Conservation (phyloP, 2,888 invertebrate genomes). For the Glaucopsyche alexis region DNA sequence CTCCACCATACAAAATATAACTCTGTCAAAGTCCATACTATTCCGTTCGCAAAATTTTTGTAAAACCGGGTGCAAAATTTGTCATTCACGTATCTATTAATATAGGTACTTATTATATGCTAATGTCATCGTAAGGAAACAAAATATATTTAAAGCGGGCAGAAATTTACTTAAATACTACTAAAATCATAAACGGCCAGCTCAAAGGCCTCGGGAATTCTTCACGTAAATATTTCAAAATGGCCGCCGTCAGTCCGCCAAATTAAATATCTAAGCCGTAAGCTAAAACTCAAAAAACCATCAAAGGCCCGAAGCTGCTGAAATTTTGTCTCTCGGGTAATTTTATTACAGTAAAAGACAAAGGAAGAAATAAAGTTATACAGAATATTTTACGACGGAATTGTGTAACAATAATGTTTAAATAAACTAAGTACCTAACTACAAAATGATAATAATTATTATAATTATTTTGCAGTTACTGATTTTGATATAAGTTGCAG, state of each 20-base stretch:
- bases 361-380: background rate
- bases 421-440: background rate
- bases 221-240: constrained; percentile 23
- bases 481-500: too few species aligned
- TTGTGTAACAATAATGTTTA: background rate
- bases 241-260: constrained; percentile 10
- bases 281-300: constrained; percentile 20
- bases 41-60: too few species aligned
- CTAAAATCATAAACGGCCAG: constrained; percentile 21
- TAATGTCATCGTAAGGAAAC: background rate
- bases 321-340: constrained; percentile 13
- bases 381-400: background rate
- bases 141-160: background rate
- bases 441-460: background rate
- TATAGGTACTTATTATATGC: too few species aligned
- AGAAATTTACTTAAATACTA: constrained; percentile 12
- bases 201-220: constrained; percentile 23
- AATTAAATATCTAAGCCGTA: constrained; percentile 24
- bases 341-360: constrained; percentile 9
- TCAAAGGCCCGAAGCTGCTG: constrained; percentile 16
- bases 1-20: too few species aligned
- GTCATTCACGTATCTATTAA: too few species aligned
- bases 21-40: too few species aligned
- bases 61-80: too few species aligned
- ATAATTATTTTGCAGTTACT: background rate